phyloP scores from a whole-genome alignment of 2,888 invertebrate species.

The Trissolcus brochymenae region DNA sequence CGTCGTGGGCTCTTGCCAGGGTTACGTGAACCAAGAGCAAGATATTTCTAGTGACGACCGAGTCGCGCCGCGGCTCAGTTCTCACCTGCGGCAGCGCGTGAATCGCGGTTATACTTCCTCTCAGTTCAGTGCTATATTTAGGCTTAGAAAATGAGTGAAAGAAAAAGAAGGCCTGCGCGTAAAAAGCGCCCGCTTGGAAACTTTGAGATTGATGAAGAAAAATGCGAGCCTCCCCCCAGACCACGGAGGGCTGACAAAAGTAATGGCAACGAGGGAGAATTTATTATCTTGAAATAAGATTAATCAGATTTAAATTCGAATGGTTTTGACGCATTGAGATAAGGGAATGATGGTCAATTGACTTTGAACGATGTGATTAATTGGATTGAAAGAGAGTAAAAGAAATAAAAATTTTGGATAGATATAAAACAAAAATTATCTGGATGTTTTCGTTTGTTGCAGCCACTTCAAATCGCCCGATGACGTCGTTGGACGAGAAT shows the following conservation, averaged over 20 bases:
- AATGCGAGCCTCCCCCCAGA: conserved; percentile 7
- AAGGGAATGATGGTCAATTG: too few relatives aligned
- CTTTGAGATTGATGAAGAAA: conserved; percentile 9
- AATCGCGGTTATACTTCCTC: neutral
- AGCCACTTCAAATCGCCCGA: conserved; percentile 69
- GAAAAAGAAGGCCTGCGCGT: conserved; percentile 51
- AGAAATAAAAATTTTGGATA: too few relatives aligned
- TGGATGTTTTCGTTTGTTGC: conserved; percentile 60
- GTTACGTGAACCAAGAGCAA: conserved; percentile 38
- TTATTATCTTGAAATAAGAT: neutral
- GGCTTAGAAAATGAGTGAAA: conserved; percentile 64
- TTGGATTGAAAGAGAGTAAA: too few relatives aligned
- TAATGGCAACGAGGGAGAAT: conserved; percentile 3
- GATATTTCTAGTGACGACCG: conserved; percentile 46
- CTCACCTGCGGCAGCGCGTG: neutral
- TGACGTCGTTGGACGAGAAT: conserved; percentile 74
- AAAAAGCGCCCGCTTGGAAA: conserved; percentile 36
- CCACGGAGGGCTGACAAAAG: conserved; percentile 36
- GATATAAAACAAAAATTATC: neutral
- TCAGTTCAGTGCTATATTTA: conserved; percentile 21
- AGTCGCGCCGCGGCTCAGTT: conserved; percentile 32
- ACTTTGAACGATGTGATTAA: too few relatives aligned
- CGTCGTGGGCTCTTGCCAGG: conserved; percentile 42
- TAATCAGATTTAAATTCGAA: neutral
- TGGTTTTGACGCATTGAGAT: neutral